A percentile compares a stretch with the other conserved stretches of the same genome.
phyloP scores from a whole-genome alignment of 2,797 vertebrate species.

The Sternarchorhynchus goeldii region DNA sequence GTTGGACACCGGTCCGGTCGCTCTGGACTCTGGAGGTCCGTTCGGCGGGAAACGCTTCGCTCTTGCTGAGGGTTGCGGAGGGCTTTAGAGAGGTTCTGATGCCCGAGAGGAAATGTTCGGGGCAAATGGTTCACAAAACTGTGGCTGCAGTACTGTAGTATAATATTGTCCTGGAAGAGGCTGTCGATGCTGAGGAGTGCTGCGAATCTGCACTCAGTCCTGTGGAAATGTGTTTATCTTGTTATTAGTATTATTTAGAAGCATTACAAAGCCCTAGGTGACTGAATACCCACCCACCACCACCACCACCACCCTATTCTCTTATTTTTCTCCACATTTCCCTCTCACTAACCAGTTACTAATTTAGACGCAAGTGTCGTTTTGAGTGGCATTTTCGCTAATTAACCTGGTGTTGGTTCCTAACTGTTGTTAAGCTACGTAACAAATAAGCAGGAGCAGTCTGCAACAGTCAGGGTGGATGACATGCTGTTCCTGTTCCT shows the following conservation, averaged over 20 bases:
- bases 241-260: too few species aligned
- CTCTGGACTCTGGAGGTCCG: background rate
- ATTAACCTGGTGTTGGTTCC: conserved; percentile 27
- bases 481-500: background rate
- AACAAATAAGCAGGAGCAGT: background rate
- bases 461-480: background rate
- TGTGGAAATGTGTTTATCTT: too few species aligned
- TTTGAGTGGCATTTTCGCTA: conserved; percentile 34
- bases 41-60: conserved; percentile 1
- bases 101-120: background rate
- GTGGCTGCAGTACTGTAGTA: too few species aligned
- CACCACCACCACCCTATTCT: too few species aligned
- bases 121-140: too few species aligned
- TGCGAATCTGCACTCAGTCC: too few species aligned
- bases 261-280: too few species aligned
- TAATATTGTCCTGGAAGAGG: too few species aligned
- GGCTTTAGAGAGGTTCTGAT: background rate
- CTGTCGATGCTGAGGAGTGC: too few species aligned
- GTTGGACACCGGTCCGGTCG: background rate
- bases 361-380: background rate
- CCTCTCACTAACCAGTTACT: background rate
- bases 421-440: conserved; percentile 3
- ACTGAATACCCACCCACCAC: too few species aligned
- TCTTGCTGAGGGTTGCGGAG: background rate
- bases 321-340: background rate